A percentile compares a stretch with the other conserved stretches of the same genome.
phyloP scores from a whole-genome alignment of 1,140 invertebrate species.

The Helicorthomorpha holstii region DNA sequence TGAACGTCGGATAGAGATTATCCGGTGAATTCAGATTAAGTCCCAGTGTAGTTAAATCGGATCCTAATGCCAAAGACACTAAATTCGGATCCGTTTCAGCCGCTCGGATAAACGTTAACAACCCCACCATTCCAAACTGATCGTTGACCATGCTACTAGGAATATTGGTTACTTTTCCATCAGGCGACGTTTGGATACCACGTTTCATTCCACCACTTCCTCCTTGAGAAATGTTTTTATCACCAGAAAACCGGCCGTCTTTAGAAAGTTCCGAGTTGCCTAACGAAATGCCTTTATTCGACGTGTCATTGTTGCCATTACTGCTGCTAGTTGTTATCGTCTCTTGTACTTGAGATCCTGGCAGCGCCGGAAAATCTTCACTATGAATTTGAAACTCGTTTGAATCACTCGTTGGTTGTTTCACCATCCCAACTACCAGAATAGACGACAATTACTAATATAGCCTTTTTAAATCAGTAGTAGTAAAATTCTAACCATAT shows the following conservation, averaged over 20 bases:
- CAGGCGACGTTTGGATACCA: constrained; percentile 84
- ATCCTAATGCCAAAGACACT: constrained; percentile 84
- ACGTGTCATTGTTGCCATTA: too few relatives aligned
- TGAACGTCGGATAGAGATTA: constrained; percentile 91
- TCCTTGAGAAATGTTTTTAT: constrained; percentile 17
- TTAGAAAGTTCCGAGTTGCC: background rate
- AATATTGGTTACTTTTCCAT: constrained; percentile 96
- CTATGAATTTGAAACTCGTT: constrained; percentile 94
- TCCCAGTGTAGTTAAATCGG: constrained; percentile 90
- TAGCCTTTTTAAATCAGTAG: background rate
- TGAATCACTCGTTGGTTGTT: constrained; percentile 74
- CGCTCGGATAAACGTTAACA: constrained; percentile 91
- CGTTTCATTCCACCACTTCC: constrained; percentile 43
- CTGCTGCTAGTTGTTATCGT: too few relatives aligned
- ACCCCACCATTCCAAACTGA: constrained; percentile 96
- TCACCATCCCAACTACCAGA: constrained; percentile 75
- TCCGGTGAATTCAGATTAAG: constrained; percentile 95
- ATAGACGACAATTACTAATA: background rate
- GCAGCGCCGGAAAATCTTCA: constrained; percentile 97
- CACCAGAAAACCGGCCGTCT: constrained; percentile 14
- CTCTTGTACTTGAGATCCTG: constrained; percentile 39
- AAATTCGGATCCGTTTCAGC: constrained; percentile 92
- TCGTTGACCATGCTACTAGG: constrained; percentile 95
- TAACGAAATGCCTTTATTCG: too few relatives aligned
- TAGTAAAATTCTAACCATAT: constrained; percentile 41